Percentiles rank a stretch among this genome's conserved stretches.
These are phyloP conservation scores for Diorhabda carinulata DNA, from an alignment of 1,140 invertebrate genomes.

Conservation along the genomic window DNA sequence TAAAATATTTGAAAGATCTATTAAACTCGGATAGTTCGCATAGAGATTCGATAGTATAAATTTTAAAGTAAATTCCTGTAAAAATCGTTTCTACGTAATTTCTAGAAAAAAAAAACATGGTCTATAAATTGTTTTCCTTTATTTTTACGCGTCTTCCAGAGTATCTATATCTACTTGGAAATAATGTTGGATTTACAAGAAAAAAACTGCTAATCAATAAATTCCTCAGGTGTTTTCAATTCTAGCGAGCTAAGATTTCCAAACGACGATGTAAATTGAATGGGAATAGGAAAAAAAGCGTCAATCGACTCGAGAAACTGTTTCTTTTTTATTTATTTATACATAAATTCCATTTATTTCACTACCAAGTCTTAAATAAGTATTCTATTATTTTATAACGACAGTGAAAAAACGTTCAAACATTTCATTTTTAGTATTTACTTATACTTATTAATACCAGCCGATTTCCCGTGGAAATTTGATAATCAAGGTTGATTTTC, in stretches of 20 bases:
- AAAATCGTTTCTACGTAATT: constrained; percentile 1
- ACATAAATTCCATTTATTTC: no score
- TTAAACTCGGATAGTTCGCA: no score
- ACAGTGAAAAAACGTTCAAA: no score
- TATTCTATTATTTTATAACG: no score
- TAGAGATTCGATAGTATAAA: no score
- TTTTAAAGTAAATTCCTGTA: background rate
- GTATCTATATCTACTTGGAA: constrained; percentile 7
- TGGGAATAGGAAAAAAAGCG: constrained; percentile 10
- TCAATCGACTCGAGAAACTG: background rate
- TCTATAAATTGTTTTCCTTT: constrained; percentile 18
- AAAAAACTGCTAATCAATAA: constrained; percentile 15
- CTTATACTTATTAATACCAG: no score
- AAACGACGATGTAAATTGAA: background rate
- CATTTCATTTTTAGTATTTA: no score
- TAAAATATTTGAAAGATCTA: no score
- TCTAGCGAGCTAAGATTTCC: constrained; percentile 1
- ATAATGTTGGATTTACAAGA: constrained; percentile 7
- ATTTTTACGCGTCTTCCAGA: background rate
- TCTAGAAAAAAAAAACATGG: constrained; percentile 7
- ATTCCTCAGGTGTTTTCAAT: constrained; percentile 18
- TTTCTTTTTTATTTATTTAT: no score
- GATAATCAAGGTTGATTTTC: no score
- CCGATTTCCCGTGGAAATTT: no score
- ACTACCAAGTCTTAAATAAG: no score